Evolutionary conservation across 2,113 vertebrate genomes (phyloP).

Genomic region (Rhea pennata): DNA sequence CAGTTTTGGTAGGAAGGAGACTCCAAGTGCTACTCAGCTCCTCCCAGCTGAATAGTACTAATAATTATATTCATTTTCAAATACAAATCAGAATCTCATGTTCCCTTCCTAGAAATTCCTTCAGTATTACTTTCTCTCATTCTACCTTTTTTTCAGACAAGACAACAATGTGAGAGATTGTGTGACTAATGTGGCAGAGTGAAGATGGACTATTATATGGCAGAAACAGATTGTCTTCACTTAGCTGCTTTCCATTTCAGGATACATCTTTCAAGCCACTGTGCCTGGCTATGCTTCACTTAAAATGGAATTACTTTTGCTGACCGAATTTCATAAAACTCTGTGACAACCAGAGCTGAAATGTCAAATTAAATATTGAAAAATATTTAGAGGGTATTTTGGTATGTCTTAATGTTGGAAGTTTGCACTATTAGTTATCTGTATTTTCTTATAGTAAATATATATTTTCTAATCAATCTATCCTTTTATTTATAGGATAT

Average conservation of each 20-base stretch:
- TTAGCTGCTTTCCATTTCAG: neutral
- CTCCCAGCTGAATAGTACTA: neutral
- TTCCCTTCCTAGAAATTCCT: neutral
- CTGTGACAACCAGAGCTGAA: neutral
- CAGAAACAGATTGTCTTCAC: neutral
- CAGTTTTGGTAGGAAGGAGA: neutral
- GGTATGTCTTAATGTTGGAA: neutral
- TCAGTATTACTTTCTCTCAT: neutral
- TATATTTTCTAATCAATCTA: neutral
- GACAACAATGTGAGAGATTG: neutral
- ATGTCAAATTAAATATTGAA: neutral
- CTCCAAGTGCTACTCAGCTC: neutral
- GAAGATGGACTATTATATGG: neutral
- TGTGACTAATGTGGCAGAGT: neutral
- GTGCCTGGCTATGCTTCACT: neutral
- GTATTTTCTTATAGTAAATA: neutral
- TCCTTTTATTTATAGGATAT: neutral
- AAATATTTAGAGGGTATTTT: neutral
- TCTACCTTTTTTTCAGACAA: neutral
- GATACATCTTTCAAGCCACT: neutral
- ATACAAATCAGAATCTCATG: neutral
- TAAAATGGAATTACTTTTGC: neutral
- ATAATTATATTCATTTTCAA: neutral
- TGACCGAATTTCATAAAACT: neutral
- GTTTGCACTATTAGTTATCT: neutral